Evolutionary conservation across 2,888 invertebrate species (phyloP).

Genomic region (Acrobasis repandana): DNA sequence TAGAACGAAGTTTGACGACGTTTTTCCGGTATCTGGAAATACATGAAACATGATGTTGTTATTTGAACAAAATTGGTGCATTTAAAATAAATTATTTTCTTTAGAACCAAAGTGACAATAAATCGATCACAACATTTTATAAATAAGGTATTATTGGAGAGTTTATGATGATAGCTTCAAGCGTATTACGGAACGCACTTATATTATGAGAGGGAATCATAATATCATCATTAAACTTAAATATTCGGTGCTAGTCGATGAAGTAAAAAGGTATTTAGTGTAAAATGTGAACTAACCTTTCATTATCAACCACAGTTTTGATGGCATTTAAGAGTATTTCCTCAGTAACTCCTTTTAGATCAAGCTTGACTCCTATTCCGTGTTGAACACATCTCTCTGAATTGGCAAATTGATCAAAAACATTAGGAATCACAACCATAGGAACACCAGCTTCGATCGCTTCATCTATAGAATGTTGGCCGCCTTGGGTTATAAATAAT

Average conservation of each 20-base stretch:
- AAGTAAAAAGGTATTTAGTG: no score
- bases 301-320: constrained; percentile 23
- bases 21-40: constrained; percentile 1
- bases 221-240: no score
- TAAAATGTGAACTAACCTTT: constrained; percentile 22
- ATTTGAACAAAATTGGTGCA: no score
- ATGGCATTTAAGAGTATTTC: constrained; percentile 24
- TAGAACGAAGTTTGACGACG: neutral
- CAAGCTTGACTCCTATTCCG: constrained; percentile 46
- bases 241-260: no score
- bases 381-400: constrained; percentile 44
- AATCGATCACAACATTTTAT: no score
- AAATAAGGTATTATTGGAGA: no score
- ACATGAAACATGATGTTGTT: neutral
- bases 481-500: constrained; percentile 57
- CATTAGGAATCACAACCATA: constrained; percentile 53
- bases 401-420: constrained; percentile 58
- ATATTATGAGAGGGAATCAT: no score
- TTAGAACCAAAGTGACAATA: no score
- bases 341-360: constrained; percentile 42
- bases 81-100: no score
- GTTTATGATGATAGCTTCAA: no score
- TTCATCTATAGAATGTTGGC: constrained; percentile 59
- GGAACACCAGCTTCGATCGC: constrained; percentile 55
- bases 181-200: no score